Evolutionary conservation across 2,797 vertebrate species (phyloP).

Genomic region (Enoplosus armatus): DNA sequence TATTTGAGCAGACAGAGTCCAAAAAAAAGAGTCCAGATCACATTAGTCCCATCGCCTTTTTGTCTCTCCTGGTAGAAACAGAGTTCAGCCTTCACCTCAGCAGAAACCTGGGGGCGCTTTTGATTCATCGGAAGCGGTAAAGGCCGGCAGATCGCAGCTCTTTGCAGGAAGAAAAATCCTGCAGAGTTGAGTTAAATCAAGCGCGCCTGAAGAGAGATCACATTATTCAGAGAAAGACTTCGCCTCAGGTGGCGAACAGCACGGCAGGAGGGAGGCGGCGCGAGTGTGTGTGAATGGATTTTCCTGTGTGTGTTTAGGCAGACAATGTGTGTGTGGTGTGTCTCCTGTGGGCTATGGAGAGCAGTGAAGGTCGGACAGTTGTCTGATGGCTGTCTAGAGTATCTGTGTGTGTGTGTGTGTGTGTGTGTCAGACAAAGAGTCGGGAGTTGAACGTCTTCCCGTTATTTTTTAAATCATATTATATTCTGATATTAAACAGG

Average conservation of each 20-base stretch:
- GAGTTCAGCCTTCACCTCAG: neutral
- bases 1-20: neutral
- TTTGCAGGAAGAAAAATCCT: slow-evolving; percentile 18
- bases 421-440: slow-evolving; percentile 7
- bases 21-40: too few species aligned
- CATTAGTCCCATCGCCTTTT: neutral
- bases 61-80: neutral
- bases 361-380: slow-evolving; percentile 48
- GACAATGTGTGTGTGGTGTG: neutral
- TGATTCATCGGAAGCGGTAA: slow-evolving; percentile 2
- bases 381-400: slow-evolving; percentile 39
- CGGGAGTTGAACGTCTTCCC: neutral
- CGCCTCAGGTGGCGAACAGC: slow-evolving; percentile 37
- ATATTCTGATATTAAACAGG: neutral
- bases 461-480: neutral
- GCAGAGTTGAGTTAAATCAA: slow-evolving; percentile 45
- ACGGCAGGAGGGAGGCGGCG: slow-evolving; percentile 14
- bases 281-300: slow-evolving; percentile 9
- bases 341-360: slow-evolving; percentile 32
- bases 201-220: slow-evolving; percentile 28
- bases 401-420: neutral
- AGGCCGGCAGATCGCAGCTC: neutral
- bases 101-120: slow-evolving; percentile 7
- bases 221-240: slow-evolving; percentile 52
- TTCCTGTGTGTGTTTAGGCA: slow-evolving; percentile 4